A percentile compares a stretch with the other conserved stretches of the same genome.
phyloP scores from a whole-genome alignment of 2,113 vertebrate species.

The Junco hyemalis region DNA sequence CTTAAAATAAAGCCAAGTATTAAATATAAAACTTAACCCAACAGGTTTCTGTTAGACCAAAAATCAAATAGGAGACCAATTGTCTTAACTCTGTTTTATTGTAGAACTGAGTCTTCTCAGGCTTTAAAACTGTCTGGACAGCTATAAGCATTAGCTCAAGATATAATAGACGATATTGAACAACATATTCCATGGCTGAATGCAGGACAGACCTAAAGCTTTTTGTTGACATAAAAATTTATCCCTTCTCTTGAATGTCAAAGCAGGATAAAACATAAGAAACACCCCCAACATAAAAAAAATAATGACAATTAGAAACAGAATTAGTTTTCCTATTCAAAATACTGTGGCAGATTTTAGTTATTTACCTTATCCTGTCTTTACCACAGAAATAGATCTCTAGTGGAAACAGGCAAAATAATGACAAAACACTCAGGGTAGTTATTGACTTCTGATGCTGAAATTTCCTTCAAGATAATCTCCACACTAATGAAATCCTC shows the following conservation, averaged over 20 bases:
- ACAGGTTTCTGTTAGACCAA: neutral
- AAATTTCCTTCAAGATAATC: slow-evolving; percentile 38
- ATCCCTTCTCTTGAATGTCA: neutral
- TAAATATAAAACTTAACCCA: neutral
- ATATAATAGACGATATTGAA: neutral
- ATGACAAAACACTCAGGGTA: neutral
- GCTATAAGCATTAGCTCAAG: accelerated
- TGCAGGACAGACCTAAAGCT: neutral
- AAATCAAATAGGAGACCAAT: neutral
- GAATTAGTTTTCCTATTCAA: neutral
- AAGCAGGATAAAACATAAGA: neutral
- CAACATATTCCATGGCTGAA: neutral
- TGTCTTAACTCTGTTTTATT: neutral
- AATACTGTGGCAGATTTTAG: neutral
- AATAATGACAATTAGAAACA: neutral
- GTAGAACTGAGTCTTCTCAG: neutral
- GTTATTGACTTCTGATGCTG: slow-evolving; percentile 14
- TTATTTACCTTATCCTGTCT: neutral
- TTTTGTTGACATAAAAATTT: neutral
- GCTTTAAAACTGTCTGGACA: neutral
- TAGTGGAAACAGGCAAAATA: neutral
- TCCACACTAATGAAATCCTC: slow-evolving; percentile 23
- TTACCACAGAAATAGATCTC: neutral
- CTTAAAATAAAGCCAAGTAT: neutral
- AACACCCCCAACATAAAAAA: neutral